Conservation (phyloP, 2,888 invertebrate species). For the Acronicta psi region DNA sequence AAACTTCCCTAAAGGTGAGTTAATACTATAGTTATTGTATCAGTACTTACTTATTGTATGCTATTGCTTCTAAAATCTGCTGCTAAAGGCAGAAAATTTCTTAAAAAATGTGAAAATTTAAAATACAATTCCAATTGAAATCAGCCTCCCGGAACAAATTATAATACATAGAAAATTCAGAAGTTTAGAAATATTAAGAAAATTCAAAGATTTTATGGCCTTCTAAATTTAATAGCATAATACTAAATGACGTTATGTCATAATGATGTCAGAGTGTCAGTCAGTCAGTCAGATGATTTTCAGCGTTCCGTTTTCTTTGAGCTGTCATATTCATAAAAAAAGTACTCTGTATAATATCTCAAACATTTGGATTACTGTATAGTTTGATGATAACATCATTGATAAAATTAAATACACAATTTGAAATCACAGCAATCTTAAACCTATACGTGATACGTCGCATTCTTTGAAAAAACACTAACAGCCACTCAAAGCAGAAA, state of each 20-base stretch:
- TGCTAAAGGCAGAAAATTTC: slow-evolving; percentile 41
- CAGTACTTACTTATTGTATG: slow-evolving; percentile 47
- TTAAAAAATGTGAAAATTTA: slow-evolving; percentile 48
- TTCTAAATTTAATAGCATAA: slow-evolving; percentile 55
- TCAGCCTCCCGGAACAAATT: slow-evolving; percentile 41
- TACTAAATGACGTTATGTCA: slow-evolving; percentile 49
- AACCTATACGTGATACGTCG: no score
- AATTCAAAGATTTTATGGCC: slow-evolving; percentile 14
- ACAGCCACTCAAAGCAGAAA: no score
- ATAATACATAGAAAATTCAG: neutral
- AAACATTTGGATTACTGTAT: no score
- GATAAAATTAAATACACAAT: no score
- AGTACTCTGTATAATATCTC: no score
- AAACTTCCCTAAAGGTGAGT: slow-evolving; percentile 31
- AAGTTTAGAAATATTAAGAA: neutral
- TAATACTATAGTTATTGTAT: slow-evolving; percentile 5
- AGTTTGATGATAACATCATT: no score
- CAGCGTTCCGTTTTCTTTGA: slow-evolving; percentile 55
- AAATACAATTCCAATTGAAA: slow-evolving; percentile 32
- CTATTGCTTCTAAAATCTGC: slow-evolving; percentile 31
- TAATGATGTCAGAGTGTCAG: slow-evolving; percentile 64
- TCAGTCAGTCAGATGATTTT: no score
- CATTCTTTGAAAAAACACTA: no score
- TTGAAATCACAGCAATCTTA: no score
- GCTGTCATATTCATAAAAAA: no score